Evolutionary conservation across 1,140 invertebrate species (phyloP).

Genomic region (Temnothorax longispinosus): DNA sequence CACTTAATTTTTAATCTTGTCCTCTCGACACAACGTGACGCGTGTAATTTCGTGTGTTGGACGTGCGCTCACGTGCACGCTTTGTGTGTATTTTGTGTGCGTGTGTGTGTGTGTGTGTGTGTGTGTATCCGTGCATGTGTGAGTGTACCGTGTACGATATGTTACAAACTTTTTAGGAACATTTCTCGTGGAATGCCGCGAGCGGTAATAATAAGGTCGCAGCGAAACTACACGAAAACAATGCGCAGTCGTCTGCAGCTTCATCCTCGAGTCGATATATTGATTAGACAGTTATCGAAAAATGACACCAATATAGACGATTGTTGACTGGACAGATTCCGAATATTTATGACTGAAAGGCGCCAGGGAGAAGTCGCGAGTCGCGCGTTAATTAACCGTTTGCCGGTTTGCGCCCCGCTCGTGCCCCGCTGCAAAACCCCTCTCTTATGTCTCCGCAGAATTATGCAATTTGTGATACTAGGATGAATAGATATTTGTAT

Average conservation of each 20-base stretch:
- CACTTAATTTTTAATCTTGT: slow-evolving; percentile 75
- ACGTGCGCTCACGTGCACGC: neutral
- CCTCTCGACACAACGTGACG: slow-evolving; percentile 59
- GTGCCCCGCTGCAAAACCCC: neutral
- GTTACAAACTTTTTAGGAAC: slow-evolving; percentile 85
- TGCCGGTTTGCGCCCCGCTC: slow-evolving; percentile 27
- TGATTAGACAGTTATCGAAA: slow-evolving; percentile 85
- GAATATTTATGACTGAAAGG: slow-evolving; percentile 81
- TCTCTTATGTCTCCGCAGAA: neutral
- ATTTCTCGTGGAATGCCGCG: slow-evolving; percentile 82
- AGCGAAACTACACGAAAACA: slow-evolving; percentile 80
- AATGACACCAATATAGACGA: slow-evolving; percentile 85
- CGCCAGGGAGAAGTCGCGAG: slow-evolving; percentile 71
- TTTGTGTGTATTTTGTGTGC: neutral
- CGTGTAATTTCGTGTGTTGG: slow-evolving; percentile 36
- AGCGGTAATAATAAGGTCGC: slow-evolving; percentile 76
- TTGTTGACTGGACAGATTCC: slow-evolving; percentile 83
- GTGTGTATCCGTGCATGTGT: slow-evolving; percentile 59
- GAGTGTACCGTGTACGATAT: slow-evolving; percentile 74
- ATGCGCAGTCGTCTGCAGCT: slow-evolving; percentile 79
- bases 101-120: slow-evolving; percentile 1
- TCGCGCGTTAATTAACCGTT: slow-evolving; percentile 31
- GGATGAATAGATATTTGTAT: neutral
- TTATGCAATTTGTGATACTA: neutral
- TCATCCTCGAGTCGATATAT: slow-evolving; percentile 81